Conservation (phyloP, 2,797 vertebrate genomes). For the Sebastes diaconus region DNA sequence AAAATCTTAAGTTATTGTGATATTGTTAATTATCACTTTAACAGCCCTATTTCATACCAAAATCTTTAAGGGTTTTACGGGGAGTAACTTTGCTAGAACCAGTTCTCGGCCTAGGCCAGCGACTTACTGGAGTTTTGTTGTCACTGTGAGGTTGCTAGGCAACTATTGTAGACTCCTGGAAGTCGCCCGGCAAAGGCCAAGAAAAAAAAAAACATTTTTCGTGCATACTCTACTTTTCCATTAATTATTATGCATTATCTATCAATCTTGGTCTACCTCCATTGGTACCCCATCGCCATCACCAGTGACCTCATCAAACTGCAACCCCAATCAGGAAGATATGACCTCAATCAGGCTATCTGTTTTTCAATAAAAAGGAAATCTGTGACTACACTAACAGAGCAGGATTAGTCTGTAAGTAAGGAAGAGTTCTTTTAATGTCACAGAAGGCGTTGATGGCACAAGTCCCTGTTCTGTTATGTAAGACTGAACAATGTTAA, state of each 20-base stretch:
- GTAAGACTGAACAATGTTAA: slow-evolving; percentile 15
- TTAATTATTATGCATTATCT: not conserved
- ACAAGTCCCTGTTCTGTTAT: slow-evolving; percentile 16
- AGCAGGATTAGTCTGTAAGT: slow-evolving; percentile 1
- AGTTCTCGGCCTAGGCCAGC: not conserved
- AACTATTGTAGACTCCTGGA: not conserved
- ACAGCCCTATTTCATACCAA: too few relatives aligned
- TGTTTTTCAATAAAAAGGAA: not conserved
- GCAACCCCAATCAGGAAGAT: slow-evolving; percentile 28
- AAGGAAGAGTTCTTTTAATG: slow-evolving; percentile 20
- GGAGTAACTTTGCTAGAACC: not conserved
- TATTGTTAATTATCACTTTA: too few relatives aligned
- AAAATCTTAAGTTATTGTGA: too few relatives aligned
- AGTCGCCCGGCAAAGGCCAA: too few relatives aligned
- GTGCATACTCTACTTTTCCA: not conserved
- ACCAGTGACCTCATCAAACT: slow-evolving; percentile 36
- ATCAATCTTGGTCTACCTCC: not conserved
- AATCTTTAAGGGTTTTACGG: not conserved
- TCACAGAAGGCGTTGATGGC: slow-evolving; percentile 11
- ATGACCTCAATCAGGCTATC: slow-evolving; percentile 23
- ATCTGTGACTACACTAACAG: not conserved
- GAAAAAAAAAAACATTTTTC: not conserved
- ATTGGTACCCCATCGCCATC: not conserved
- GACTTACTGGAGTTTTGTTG: not conserved
- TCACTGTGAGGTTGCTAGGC: not conserved